phyloP scores from a whole-genome alignment of 1,140 invertebrate genomes.

The Drosophila hydei region DNA sequence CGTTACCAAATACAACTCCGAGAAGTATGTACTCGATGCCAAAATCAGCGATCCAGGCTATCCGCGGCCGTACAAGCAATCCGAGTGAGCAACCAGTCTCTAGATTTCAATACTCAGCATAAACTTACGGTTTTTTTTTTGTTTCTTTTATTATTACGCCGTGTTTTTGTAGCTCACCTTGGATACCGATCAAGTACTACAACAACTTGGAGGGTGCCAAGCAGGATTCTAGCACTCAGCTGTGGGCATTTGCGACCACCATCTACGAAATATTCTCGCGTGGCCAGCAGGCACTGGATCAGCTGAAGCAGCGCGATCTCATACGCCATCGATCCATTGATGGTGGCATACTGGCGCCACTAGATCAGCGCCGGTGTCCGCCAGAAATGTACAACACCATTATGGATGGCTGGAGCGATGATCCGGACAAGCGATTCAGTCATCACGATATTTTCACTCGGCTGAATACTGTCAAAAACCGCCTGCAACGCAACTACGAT shows the following conservation, averaged over 20 bases:
- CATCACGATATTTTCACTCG: slow-evolving; percentile 86
- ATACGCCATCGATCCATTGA: slow-evolving; percentile 77
- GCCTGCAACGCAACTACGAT: slow-evolving; percentile 31
- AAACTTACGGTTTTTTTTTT: not conserved
- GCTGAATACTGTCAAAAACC: slow-evolving; percentile 55
- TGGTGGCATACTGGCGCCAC: slow-evolving; percentile 86
- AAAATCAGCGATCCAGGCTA: slow-evolving; percentile 93
- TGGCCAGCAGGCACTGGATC: slow-evolving; percentile 84
- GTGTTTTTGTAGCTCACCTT: slow-evolving; percentile 88
- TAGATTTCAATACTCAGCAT: not conserved
- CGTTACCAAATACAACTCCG: slow-evolving; percentile 87
- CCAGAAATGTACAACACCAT: slow-evolving; percentile 91
- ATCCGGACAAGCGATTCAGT: slow-evolving; percentile 88
- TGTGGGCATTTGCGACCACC: slow-evolving; percentile 95
- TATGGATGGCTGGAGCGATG: slow-evolving; percentile 93
- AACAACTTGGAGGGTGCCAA: slow-evolving; percentile 87
- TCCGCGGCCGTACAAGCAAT: slow-evolving; percentile 78
- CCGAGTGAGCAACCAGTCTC: slow-evolving; percentile 52
- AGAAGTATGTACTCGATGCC: slow-evolving; percentile 88
- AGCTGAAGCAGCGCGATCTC: slow-evolving; percentile 41
- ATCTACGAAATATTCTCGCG: slow-evolving; percentile 95
- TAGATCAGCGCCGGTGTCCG: slow-evolving; percentile 88
- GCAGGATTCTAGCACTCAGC: slow-evolving; percentile 88
- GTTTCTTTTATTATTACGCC: slow-evolving; percentile 17
- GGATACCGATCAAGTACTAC: slow-evolving; percentile 93